Evolutionary conservation across 2,113 vertebrate species (phyloP), one percentile per base, ranked within the genome.

Genomic region (Micronisus gabar): DNA sequence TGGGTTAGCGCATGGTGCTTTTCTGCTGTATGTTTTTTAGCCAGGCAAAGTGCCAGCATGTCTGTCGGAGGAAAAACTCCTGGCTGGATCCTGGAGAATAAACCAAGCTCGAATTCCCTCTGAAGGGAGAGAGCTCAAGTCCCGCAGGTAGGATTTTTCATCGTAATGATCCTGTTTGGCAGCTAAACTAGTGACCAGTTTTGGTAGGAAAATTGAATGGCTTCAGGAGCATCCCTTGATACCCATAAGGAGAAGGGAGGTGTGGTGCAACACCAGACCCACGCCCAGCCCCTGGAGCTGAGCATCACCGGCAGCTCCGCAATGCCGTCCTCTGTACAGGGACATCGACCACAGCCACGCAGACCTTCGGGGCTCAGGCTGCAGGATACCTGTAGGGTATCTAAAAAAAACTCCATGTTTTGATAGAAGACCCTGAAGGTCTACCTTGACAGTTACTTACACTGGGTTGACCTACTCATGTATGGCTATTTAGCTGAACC

Each of bases 21-120:
- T 68, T 79, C 71, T 93, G 30, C 78, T 93, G 29, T 50, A 1
- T 88, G 78, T 82, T 90, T 83, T 81, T 50, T 47, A 81, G 56
- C 52, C 90, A 91, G 95, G 94, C 94, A 90, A 63, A 67, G 66
- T 63, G 92, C 95, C 95, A 97, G 70, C 65, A 8, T 0, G 70
- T 90, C 92, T 95, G 81, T 85, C 0, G 0, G 65, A 59, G 87
- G n/a, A 38, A 87, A 90, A 75, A 17, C 66, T 91, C 72, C 67
- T 70, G 66, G 38, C 88, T 97, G 70, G 38, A 72, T 93, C 52
- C 52, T 47, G 70, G 78, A 82, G 74, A 67, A 30, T 14, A 81
- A 93, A 73, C 30, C 0, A 1, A 95, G 58, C 53, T 90, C 3
- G 0, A 68, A 61, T 92, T 92, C 53, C 48, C 43, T 75, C 34